Conservation (phyloP, 2,113 vertebrate genomes). For the Gallinago jamesoni region DNA sequence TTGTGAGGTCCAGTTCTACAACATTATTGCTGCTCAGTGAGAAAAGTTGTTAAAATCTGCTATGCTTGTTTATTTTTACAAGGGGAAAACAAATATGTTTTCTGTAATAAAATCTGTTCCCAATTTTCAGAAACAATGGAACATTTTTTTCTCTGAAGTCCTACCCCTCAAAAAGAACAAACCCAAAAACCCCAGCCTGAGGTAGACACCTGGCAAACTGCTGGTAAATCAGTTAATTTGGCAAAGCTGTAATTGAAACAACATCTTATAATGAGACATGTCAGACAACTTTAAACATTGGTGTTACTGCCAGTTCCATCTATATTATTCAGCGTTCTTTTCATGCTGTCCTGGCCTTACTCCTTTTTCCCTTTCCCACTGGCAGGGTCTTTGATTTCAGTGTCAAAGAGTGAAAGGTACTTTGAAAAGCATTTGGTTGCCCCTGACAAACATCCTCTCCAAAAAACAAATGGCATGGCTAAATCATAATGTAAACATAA, state of each 20-base stretch:
- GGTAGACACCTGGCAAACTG: not conserved
- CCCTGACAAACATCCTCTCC: not conserved
- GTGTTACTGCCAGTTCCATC: not conserved
- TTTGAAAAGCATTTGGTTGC: not conserved
- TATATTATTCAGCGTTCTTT: not conserved
- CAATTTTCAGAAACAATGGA: not conserved
- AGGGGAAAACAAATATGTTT: not conserved
- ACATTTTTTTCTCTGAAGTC: not conserved
- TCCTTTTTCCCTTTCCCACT: not conserved
- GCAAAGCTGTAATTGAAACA: not conserved
- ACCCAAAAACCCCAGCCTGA: not conserved
- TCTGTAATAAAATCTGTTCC: not conserved
- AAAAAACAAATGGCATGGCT: not conserved
- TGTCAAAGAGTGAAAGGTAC: not conserved
- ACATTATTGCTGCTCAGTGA: not conserved
- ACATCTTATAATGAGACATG: not conserved
- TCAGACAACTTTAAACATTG: not conserved
- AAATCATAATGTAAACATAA: conserved; percentile 3
- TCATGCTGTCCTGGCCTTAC: not conserved
- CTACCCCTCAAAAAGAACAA: not conserved
- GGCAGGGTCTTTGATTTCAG: not conserved
- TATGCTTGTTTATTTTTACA: not conserved
- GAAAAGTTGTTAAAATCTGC: not conserved
- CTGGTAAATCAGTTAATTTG: not conserved
- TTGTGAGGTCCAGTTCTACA: not conserved